Evolutionary conservation across 1,140 invertebrate genomes (phyloP), one percentile per base, ranked within the genome.

Genomic region (Drosophila lacertosa): DNA sequence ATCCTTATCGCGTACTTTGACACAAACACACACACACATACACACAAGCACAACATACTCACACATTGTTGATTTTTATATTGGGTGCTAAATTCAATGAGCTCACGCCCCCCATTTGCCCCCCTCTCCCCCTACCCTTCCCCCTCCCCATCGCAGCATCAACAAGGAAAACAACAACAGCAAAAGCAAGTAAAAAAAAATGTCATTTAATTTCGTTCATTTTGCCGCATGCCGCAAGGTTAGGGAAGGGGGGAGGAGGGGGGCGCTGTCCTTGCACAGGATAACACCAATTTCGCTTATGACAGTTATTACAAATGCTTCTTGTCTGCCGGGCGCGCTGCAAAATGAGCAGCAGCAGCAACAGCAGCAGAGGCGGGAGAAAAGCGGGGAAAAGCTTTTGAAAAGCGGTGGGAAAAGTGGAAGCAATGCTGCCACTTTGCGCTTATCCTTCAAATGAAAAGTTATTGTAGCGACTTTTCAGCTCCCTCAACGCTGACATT

Each of bases 261-360:
- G 26, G 11, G 45, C 44, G 35, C 47, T 82, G 60, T 74, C 72
- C 72, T 71, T 60, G 48, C 74, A 58, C 73, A 86, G 81, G 68
- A 80, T 86, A 77, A 70, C 81, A 70, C 63, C 81, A 80, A 84
- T 84, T 80, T 84, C 60, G 81, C 76, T 84, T 84, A 84, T 86
- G 80, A 86, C 80, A 80, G 81, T 86, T 86, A 84, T 84, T 86
- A 86, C 76, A 84, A 83, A 84, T 66, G 76, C 64, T 84, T 47
- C 67, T 86, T 79, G 81, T 67, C 79, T 71, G 63, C 32, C 39
- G 51, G 50, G 22, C 32, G 11, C 48, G 44, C 58, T 24, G 57
- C 72, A 42, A 83, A 78, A 62, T 66, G 71, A 74, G 57, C 74
- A 82, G 74, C 74, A 54, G 13, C 33, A 42, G 35, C 33, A 42